Conservation (phyloP, 1,140 invertebrate genomes). For the Dinothrombium tinctorium region DNA sequence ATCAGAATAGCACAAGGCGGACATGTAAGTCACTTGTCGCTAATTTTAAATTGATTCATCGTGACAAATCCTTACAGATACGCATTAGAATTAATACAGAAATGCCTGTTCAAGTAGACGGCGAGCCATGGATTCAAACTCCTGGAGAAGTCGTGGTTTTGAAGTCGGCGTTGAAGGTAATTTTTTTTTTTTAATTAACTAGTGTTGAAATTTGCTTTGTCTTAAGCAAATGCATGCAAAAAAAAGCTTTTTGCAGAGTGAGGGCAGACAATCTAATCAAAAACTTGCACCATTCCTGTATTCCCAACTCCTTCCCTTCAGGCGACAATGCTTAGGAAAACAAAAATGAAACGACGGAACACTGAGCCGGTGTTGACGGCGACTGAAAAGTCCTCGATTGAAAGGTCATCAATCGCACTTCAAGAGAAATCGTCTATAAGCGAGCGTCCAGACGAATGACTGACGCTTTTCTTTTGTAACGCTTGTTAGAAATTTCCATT, state of each 20-base stretch:
- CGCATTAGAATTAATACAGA: slow-evolving; percentile 52
- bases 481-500: no score
- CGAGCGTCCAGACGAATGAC: slow-evolving; percentile 2
- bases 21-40: slow-evolving; percentile 25
- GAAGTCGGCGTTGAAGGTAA: slow-evolving; percentile 94
- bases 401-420: background rate
- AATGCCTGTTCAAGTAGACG: slow-evolving; percentile 95
- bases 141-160: slow-evolving; percentile 92
- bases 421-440: slow-evolving; percentile 2
- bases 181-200: slow-evolving; percentile 36
- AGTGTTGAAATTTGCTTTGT: slow-evolving; percentile 20
- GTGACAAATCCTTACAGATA: slow-evolving; percentile 20
- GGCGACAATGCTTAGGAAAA: slow-evolving; percentile 28
- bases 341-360: slow-evolving; percentile 28
- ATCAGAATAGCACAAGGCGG: slow-evolving; percentile 88
- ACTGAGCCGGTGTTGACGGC: slow-evolving; percentile 22
- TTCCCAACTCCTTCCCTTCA: slow-evolving; percentile 2
- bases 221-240: slow-evolving; percentile 94
- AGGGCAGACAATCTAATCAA: no score
- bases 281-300: no score
- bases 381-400: slow-evolving; percentile 8
- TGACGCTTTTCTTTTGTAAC: no score
- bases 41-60: background rate
- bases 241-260: no score
- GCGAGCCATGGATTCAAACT: slow-evolving; percentile 94